Conservation (phyloP, 2,888 invertebrate species). For the Acanthosepion pharaonis region DNA sequence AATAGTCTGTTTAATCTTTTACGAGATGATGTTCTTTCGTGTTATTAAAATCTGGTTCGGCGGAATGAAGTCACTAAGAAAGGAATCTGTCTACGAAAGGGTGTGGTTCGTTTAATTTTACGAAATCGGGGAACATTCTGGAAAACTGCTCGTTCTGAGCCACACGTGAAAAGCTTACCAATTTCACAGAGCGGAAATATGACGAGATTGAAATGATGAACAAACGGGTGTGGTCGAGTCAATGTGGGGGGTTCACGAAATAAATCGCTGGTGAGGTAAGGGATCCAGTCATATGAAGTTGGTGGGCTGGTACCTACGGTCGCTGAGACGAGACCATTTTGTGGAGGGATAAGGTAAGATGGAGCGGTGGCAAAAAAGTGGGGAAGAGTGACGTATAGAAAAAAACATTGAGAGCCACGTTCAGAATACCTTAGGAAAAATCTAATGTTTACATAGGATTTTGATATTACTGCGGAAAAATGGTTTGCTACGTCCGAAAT, state of each 20-base stretch:
- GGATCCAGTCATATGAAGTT: background rate
- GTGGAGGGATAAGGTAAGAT: no score
- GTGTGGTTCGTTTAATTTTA: background rate
- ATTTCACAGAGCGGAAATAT: slow-evolving; percentile 6
- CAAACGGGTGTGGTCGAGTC: background rate
- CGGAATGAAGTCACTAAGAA: background rate
- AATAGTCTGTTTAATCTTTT: background rate
- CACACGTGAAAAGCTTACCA: background rate
- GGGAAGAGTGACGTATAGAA: no score
- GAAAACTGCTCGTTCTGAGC: background rate
- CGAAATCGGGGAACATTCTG: background rate
- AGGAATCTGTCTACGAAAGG: background rate
- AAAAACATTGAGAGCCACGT: no score
- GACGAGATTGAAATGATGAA: slow-evolving; percentile 4
- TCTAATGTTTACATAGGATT: no score
- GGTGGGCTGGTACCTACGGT: background rate
- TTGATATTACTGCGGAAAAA: no score
- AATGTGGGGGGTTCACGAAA: background rate
- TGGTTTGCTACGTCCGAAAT: no score
- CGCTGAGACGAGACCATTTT: no score
- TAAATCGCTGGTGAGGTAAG: background rate
- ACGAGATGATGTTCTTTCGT: background rate
- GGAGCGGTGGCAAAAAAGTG: no score
- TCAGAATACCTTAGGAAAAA: no score
- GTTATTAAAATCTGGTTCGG: background rate